These are phyloP conservation scores for Merluccius polli DNA, from an alignment of 2,797 vertebrate genomes.

Conservation along the genomic window DNA sequence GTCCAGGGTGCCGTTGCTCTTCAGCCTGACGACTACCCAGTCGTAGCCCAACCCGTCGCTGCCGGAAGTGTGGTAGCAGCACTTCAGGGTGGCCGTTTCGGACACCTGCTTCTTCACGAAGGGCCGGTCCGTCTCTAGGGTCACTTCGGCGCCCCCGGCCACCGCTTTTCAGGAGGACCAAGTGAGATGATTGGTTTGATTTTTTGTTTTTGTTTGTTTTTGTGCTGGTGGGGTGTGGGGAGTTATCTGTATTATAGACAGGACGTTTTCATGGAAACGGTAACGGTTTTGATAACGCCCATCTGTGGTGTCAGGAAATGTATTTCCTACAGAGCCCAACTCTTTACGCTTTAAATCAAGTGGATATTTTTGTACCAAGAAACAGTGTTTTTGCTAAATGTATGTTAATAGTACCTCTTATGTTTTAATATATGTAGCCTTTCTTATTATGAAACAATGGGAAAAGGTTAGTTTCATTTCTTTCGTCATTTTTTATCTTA, in stretches of 20 bases:
- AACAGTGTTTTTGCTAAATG: background rate
- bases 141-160: background rate
- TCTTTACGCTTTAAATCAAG: constrained; percentile 16
- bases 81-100: background rate
- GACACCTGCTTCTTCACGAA: constrained; percentile 7
- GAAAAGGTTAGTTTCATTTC: background rate
- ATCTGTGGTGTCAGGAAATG: constrained; percentile 63
- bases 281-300: constrained; percentile 12
- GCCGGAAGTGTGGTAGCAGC: constrained; percentile 33
- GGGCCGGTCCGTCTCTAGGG: constrained; percentile 40
- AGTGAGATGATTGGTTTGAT: background rate
- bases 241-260: background rate
- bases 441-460: background rate
- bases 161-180: constrained; percentile 36
- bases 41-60: fast-evolving
- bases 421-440: no score
- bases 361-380: background rate
- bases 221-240: background rate
- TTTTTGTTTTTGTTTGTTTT: background rate
- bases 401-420: background rate
- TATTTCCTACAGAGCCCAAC: constrained; percentile 67
- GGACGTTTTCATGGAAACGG: background rate
- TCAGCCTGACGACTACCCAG: constrained; percentile 22
- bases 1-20: fast-evolving
- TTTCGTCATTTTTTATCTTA: background rate